A percentile compares a stretch with the other conserved stretches of the same genome.
Conservation (phyloP, 2,113 vertebrate species). For the Ctenomys sociabilis region DNA sequence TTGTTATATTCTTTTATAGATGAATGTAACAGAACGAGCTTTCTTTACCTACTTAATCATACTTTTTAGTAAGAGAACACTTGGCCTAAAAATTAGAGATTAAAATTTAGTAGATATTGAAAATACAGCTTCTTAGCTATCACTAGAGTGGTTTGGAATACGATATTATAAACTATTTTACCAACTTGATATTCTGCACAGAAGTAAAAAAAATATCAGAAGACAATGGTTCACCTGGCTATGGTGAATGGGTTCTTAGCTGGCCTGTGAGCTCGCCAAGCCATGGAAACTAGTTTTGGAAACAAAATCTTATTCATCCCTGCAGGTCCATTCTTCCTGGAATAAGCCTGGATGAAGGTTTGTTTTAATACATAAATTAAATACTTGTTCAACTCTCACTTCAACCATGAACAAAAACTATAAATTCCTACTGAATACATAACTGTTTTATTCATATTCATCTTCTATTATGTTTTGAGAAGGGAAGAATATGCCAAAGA, state of each 20-base stretch:
- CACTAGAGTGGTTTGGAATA: background rate
- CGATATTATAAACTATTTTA: conserved; percentile 38
- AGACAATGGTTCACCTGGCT: conserved; percentile 30
- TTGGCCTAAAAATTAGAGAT: background rate
- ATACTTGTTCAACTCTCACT: background rate
- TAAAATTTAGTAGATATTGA: conserved; percentile 24
- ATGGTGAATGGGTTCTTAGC: background rate
- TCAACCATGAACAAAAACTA: conserved; percentile 22
- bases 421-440: conserved; percentile 19
- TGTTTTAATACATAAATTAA: conserved; percentile 48
- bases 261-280: background rate
- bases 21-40: background rate
- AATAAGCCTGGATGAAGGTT: background rate
- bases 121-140: conserved; percentile 1
- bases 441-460: background rate
- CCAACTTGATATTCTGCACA: background rate
- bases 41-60: background rate
- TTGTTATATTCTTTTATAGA: background rate
- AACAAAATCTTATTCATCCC: conserved; percentile 26
- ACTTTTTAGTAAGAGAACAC: background rate
- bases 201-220: conserved; percentile 15
- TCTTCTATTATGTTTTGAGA: background rate
- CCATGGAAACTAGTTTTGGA: background rate
- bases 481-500: background rate
- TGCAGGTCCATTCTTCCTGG: background rate